These are phyloP conservation scores for Plotosus lineatus DNA, from an alignment of 2,113 vertebrate genomes.

Conservation along the genomic window DNA sequence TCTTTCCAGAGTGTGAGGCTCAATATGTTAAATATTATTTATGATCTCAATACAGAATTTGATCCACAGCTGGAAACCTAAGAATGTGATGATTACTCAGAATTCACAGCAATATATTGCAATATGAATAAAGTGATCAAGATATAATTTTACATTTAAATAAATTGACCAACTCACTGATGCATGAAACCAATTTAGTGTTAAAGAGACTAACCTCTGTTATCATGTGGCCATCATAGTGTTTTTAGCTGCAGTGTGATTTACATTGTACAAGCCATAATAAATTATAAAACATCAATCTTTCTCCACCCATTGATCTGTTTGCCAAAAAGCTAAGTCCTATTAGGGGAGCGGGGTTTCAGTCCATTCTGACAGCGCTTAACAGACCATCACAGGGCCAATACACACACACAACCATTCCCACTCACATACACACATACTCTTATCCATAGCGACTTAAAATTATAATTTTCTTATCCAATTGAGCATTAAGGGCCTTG, in stretches of 20 bases:
- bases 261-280: neutral
- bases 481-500: too few relatives aligned
- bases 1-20: conserved; percentile 1
- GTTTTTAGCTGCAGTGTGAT: neutral
- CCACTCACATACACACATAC: too few relatives aligned
- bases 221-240: neutral
- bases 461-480: too few relatives aligned
- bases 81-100: neutral
- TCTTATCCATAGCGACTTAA: too few relatives aligned
- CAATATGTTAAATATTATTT: neutral
- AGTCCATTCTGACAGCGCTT: too few relatives aligned
- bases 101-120: neutral
- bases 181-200: neutral
- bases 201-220: neutral
- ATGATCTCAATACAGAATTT: neutral
- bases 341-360: too few relatives aligned
- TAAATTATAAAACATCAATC: neutral
- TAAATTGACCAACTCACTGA: neutral
- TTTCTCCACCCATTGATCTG: too few relatives aligned
- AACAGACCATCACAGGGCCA: too few relatives aligned
- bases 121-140: neutral
- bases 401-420: too few relatives aligned
- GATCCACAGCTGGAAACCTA: neutral
- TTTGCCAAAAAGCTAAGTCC: too few relatives aligned
- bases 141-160: too few relatives aligned